Base-by-base conservation (phyloP, 1,140 invertebrate genomes). In the Drosophila novamexicana region DNA sequence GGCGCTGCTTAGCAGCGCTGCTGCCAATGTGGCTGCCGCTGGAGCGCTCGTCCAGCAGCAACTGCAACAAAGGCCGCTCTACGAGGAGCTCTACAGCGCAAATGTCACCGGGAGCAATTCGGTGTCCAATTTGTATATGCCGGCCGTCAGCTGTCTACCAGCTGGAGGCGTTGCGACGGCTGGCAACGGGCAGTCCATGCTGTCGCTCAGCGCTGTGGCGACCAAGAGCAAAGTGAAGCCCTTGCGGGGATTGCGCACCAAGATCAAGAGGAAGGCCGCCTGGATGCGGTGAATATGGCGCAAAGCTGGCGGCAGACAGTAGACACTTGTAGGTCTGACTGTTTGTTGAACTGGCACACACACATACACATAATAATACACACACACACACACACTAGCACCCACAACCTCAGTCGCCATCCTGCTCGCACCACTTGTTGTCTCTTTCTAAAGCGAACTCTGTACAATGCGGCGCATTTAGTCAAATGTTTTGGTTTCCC, bases 231-330 rank as follows among this genome's bases (percentile, higher is more conserved):
- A 77, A 52, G 69, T 64, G 56, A 92, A 92, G 67, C 75, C 82
- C 0, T 36, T 88, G 57, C 74, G 91, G 6, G 85, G 77, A 12
- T 22, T 91, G 22, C 91, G 91, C 12, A 88, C 88, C 49, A 92
- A 92, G 69, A 82, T 91, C n/a, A 92, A 92, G 66, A 77, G 90
- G 6, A 92, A 92, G 49, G 75, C 91, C 5, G 61, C 90, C 36
- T 92, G 84, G 85, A 80, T 91, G 75, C 91, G 91, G 76, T 92
- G 88, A 91, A 90, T 84, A 49, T 90, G 81, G 86, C 69, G 75
- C 7, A 64, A 81, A 65, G 77, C 67, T 66, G 78, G 70, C 65
- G 66, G 61, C 68, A 65, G 49, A 16, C 49, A 37, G 12, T 63
- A 71, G 65, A 44, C 40, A 6, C 18, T 9, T n/a, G 16, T 10